Conservation (phyloP, 2,888 invertebrate species). For the Lepidonotus clava region DNA sequence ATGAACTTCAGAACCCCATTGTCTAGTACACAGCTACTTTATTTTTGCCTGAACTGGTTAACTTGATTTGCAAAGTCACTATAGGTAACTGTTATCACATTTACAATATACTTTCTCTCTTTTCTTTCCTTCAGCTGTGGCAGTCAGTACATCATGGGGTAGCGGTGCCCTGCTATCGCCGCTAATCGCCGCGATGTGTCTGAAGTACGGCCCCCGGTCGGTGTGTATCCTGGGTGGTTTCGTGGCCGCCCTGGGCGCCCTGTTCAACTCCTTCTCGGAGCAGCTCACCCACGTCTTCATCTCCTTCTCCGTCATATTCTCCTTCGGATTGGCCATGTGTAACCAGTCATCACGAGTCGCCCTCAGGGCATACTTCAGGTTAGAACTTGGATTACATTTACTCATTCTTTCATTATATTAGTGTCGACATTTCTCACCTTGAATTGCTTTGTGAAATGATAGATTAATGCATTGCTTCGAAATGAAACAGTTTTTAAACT, state of each 20-base stretch:
- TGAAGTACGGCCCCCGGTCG: constrained; percentile 51
- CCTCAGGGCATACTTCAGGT: constrained; percentile 37
- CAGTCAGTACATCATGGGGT: constrained; percentile 55
- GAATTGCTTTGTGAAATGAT: too few relatives aligned
- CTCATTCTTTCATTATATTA: too few relatives aligned
- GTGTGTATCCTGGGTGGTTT: constrained; percentile 54
- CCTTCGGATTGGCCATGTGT: constrained; percentile 50
- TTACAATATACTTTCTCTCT: too few relatives aligned
- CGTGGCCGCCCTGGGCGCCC: constrained; percentile 55
- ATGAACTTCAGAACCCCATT: constrained; percentile 47
- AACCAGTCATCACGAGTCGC: neutral
- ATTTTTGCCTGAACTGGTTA: too few relatives aligned
- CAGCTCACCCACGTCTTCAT: constrained; percentile 55
- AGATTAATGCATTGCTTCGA: too few relatives aligned
- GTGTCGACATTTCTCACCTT: too few relatives aligned
- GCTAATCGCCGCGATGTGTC: constrained; percentile 51
- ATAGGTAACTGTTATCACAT: too few relatives aligned
- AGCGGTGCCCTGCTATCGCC: constrained; percentile 51
- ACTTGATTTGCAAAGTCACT: too few relatives aligned
- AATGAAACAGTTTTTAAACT: too few relatives aligned
- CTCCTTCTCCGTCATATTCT: constrained; percentile 51
- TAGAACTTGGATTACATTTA: too few relatives aligned
- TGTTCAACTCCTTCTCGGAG: constrained; percentile 58
- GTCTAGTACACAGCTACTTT: too few relatives aligned
- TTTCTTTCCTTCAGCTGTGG: constrained; percentile 50